phyloP scores from a whole-genome alignment of 2,113 vertebrate species.

The Herpetotheres cachinnans region DNA sequence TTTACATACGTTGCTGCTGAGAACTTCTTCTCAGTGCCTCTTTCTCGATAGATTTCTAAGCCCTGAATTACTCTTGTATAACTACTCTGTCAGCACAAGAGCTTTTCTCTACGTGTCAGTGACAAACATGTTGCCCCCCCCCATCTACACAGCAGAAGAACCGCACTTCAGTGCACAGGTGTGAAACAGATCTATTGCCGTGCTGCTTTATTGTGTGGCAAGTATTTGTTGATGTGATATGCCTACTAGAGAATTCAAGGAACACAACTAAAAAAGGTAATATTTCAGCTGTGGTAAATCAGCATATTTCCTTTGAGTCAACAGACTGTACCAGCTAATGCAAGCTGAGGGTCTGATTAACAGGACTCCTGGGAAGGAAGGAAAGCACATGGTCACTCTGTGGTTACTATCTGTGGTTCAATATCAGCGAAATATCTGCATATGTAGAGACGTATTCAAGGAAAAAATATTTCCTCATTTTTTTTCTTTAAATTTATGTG shows the following conservation, averaged over 20 bases:
- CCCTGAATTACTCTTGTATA: neutral
- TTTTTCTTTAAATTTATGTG: neutral
- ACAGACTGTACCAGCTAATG: neutral
- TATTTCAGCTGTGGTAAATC: neutral
- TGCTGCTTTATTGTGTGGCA: neutral
- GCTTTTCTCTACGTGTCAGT: neutral
- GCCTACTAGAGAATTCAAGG: neutral
- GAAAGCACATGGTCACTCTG: neutral
- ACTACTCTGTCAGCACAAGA: neutral
- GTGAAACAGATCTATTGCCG: neutral
- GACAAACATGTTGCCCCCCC: neutral
- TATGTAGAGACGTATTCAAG: neutral
- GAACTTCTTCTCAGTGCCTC: neutral
- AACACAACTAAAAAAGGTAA: neutral
- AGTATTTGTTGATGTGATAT: neutral
- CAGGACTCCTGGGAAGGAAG: neutral
- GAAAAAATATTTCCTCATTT: neutral
- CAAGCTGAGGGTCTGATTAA: neutral
- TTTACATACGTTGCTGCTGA: neutral
- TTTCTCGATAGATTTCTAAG: neutral
- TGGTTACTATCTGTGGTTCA: neutral
- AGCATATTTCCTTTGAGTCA: neutral
- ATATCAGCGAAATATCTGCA: neutral
- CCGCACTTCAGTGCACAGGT: neutral
- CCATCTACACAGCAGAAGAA: neutral